Evolutionary conservation across 2,888 invertebrate species (phyloP), one percentile per base, ranked within the genome.

Genomic region (Drosophila infuscata): DNA sequence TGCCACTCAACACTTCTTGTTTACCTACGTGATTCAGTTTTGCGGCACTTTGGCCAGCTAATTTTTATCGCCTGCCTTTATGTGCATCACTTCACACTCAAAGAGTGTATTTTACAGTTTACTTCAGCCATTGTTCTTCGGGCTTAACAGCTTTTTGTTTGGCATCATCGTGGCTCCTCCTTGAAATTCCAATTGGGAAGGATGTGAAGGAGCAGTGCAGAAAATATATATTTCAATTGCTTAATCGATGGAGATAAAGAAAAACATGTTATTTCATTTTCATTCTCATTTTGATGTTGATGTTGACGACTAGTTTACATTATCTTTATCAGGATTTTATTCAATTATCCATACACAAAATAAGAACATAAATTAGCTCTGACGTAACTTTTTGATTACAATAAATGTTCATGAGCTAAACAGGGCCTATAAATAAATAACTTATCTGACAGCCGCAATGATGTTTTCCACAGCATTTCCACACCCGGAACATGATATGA

Each of bases 31-130:
- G 81, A 81, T 81, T 73, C 79, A 79, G 77, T 81, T 79, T 68
- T 70, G 68, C 68, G 77, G 64, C 81, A 61, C 70, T 77, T 77
- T 73, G 63, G 67, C 64, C 62, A 65, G 64, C 78, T 79, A 77
- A 77, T 79, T 81, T 79, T 77, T 81, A 81, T 79, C 79, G 69
- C 46, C 66, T 61, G 79, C 74, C 74, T 78, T 81, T 76, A 69
- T 81, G 81, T 79, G 78, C 81, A 81, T 76, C 79, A 79, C 77
- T 79, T 79, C 81, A 79, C 79, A 79, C 74, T 64, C 64, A 67
- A 64, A 48, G 65, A 73, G 61, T 77, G 78, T 73, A 76, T 81
- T 81, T 77, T 36, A 57, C 73, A 81, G 79, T 77, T 77, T 77
- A 69, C 73, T 77, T 79, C 41, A 52, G 54, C 65, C 79, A 78